These are phyloP conservation scores for Diadema setosum DNA, from an alignment of 35 echinoderm and acorn worm species.

Conservation along the genomic window DNA sequence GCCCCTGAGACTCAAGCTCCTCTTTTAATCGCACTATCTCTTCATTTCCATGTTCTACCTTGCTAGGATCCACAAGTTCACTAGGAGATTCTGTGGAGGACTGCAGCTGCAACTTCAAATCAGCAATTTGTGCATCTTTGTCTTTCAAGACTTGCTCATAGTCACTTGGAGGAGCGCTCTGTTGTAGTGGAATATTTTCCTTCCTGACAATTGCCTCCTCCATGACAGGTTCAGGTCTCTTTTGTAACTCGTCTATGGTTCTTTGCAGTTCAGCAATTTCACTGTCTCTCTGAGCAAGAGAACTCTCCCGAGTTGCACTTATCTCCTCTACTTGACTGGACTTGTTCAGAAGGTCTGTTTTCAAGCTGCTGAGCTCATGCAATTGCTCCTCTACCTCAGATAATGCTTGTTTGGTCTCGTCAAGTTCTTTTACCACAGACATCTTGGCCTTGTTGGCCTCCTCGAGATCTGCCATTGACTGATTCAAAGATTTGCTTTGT, in stretches of 20 bases:
- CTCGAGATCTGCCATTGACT: conserved; percentile 28
- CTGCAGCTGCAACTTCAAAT: background rate
- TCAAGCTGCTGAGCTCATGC: conserved; percentile 32
- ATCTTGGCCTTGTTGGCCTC: conserved; percentile 15
- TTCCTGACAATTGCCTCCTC: background rate
- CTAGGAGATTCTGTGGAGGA: background rate
- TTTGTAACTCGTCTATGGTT: conserved; percentile 16
- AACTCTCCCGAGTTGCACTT: background rate
- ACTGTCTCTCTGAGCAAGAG: conserved; percentile 5
- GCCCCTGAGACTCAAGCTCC: conserved; percentile 41
- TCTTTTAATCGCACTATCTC: conserved; percentile 47
- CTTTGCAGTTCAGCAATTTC: conserved; percentile 40
- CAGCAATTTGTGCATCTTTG: conserved; percentile 56
- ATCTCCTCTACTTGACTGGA: background rate
- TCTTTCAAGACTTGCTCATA: background rate
- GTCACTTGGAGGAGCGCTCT: background rate
- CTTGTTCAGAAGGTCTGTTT: conserved; percentile 12
- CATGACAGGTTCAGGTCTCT: background rate
- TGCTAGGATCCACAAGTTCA: background rate
- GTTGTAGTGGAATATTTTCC: background rate
- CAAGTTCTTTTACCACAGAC: conserved; percentile 44
- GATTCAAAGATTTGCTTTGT: conserved; percentile 24
- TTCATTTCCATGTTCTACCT: background rate
- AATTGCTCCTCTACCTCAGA: conserved; percentile 59
- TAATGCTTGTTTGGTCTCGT: conserved; percentile 46